Evolutionary conservation across 2,888 invertebrate species (phyloP), one percentile per base, ranked within the genome.

Genomic region (Stenchaetothrips biformis): DNA sequence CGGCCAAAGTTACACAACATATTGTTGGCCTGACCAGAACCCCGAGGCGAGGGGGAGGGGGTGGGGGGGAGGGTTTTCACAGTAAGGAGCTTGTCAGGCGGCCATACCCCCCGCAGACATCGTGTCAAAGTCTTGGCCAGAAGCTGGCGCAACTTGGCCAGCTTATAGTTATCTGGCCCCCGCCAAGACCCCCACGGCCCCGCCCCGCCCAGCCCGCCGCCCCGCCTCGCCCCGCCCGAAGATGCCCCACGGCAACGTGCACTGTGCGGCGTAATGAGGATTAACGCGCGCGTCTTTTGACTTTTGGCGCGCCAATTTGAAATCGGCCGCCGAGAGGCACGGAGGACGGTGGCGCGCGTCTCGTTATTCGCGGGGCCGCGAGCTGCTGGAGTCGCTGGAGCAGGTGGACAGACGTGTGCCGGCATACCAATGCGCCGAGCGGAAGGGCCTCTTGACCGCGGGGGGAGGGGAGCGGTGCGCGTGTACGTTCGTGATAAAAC

Each of bases 1-100:
- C 67, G 25, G 21, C 21, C 67, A 74, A 74, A 74, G 67, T 74
- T 74, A 74, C 67, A 74, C 67, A 74, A 74, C 67, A 74, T 74
- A 74, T 74, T 74, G 67, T 18, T 18, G 53, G 53, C 16, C 53
- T 13, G 53, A 53, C 13, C 67, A 67, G 67, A 67, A 9, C 67
- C 18, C 67, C n/a, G 21, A n/a, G 21, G 67, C 9, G 21, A 74
- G 25, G 21, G 8, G 21, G 11, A 8, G 67, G 1, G 25, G 67
- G 21, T 1, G 4, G 37, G 37, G 9, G 25, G 11, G 67, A 11
- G 67, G 67, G 67, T 74, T 74, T 74, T 74, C 67, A 74, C 21
- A 25, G 67, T 74, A 74, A 74, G 67, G 67, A 74, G 67, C 67
- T 74, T 74, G 67, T 74, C 67, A 74, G n/a, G 67, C 25, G 13